Conservation (phyloP, 2,888 invertebrate species). For the Archips xylosteana region DNA sequence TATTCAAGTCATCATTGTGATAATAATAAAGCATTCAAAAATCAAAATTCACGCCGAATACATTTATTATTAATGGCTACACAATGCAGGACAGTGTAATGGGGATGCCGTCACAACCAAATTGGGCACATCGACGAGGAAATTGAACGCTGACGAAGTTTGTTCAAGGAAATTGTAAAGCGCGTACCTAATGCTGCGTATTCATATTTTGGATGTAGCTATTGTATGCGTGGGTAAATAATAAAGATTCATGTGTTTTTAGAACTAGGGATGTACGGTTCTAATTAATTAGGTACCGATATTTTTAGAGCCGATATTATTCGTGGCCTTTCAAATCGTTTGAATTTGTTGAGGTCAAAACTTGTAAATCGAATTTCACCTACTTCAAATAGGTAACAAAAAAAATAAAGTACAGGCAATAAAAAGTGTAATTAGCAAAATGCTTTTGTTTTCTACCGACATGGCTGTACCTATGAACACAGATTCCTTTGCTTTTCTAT, state of each 20-base stretch:
- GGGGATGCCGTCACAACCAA: conserved; percentile 19
- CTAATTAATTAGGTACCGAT: too few relatives aligned
- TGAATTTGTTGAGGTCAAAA: too few relatives aligned
- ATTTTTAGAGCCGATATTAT: too few relatives aligned
- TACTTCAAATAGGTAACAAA: too few relatives aligned
- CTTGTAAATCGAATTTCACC: too few relatives aligned
- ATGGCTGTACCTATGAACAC: not conserved
- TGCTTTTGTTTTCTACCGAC: too few relatives aligned
- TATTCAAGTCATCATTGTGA: not conserved
- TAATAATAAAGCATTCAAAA: not conserved
- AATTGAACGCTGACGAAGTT: conserved; percentile 31
- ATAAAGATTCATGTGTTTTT: too few relatives aligned
- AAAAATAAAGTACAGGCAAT: not conserved
- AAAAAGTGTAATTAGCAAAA: too few relatives aligned
- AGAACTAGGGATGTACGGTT: too few relatives aligned
- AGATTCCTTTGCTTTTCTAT: not conserved
- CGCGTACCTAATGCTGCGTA: conserved; percentile 3
- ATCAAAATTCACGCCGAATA: not conserved
- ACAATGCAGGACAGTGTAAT: conserved; percentile 4
- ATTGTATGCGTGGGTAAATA: not conserved
- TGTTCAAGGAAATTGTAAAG: conserved; percentile 30
- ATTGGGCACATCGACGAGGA: conserved; percentile 29
- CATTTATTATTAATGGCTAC: not conserved
- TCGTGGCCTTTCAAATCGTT: too few relatives aligned
- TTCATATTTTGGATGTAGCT: conserved; percentile 1